Evolutionary conservation across 2,888 invertebrate genomes (phyloP), one percentile per base, ranked within the genome.

Genomic region (Eupithecia dodoneata): DNA sequence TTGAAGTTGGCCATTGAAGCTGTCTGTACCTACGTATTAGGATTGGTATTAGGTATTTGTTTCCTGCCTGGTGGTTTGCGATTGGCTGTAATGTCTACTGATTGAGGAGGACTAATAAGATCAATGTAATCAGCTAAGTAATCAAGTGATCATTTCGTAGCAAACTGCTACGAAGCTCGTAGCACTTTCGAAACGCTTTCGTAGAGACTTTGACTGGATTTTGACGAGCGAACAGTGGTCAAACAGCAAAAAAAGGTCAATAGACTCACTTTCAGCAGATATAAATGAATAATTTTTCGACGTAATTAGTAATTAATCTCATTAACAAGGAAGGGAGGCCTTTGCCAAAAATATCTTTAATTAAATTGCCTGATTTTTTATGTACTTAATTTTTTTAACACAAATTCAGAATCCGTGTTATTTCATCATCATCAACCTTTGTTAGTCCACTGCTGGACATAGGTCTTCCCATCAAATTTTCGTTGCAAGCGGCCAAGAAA

Each of bases 11-110:
- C 30, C 59, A 30, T 30, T 59, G 10, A 30, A 59, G 18, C 18
- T 59, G 10, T 10, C 59, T 18, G 59, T 59, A 59, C 18, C n/a
- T 52, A 2, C 6, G 55, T 3, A 59, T 59, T 59, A 4, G 18
- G 59, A 30, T 59, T 59, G n/a, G 55, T 59, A 55, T 55, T 55
- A n/a, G 55, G 55, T 52, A 55, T 55, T 55, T 55, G 55, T 55
- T 55, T 55, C 18, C 18, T 59, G 10, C 18, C n/a, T 59, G 3
- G 18, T 59, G 59, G 59, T 59, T 7, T 59, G 59, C 18, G 4
- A 59, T 59, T 59, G 18, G 59, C 59, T 59, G 18, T 59, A 30
- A 59, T 59, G 18, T 30, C 63, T 63, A 30, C 30, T 63, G 4
- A 63, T 63, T 63, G 30, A 63, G 63, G 63, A 63, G 30, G 9